Base-by-base conservation (phyloP, 2,888 invertebrate species). In the Drosophila mayaguana region DNA sequence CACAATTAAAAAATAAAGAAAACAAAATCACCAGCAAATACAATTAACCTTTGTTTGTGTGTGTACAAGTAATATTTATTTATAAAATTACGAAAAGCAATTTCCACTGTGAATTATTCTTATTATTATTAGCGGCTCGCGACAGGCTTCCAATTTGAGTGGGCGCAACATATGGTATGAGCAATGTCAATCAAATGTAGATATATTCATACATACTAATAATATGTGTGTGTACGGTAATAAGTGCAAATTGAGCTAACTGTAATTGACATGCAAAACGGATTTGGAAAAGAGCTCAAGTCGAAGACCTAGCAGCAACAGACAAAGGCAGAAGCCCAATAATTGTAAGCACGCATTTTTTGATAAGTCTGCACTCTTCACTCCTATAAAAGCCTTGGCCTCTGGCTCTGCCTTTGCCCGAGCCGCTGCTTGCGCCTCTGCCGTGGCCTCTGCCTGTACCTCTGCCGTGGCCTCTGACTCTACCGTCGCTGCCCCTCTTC, bases 141-240 rank as follows among this genome's bases (percentile, higher is more conserved):
- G 51, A 56, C 59, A 63, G 45, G 43, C 45, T 40, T 28, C 32
- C 61, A 38, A 56, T 63, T 56, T 56, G 69, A 34, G 45, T 65
- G 42, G 2, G 63, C 80, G 43, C 76, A 71, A 75, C 75, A 72
- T 69, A 83, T 72, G 88, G 83, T 71, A 82, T 81, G 82, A 74
- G 75, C 69, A 70, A 78, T 66, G 54, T 28, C 53, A 53, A 55
- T 53, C 66, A 66, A 34, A 50, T 45, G 22, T 11, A 38, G 11
- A 43, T 11, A 28, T 5, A 54, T 38, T 22, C 25, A 28, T 25
- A 25, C 9, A 53, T 7, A 18, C 9, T 25, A 45, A 45, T 28
- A 25, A n/a, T n/a, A 9, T 16, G 8, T 43, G 1, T 50, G 14
- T 40, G 12, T n/a, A 61, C 46, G 28, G 34, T 51, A 63, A 57